Conservation (phyloP, 2,888 invertebrate genomes). For the Rosalia funebris region DNA sequence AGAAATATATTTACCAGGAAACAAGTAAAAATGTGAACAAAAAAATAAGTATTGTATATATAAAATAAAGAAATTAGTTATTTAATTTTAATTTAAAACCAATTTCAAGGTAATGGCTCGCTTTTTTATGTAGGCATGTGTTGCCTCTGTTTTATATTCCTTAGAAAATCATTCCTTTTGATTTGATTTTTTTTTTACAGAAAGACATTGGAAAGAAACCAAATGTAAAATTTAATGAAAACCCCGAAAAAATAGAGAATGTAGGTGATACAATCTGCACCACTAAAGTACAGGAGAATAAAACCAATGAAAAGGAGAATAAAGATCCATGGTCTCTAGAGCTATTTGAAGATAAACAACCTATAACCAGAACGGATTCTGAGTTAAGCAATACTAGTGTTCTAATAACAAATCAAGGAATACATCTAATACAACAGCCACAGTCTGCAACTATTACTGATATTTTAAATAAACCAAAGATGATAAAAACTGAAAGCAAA, state of each 20-base stretch:
- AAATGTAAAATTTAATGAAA: constrained; percentile 3
- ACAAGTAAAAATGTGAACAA: too few relatives aligned
- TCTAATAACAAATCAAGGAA: constrained; percentile 56
- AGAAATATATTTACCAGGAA: too few relatives aligned
- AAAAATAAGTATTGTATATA: too few relatives aligned
- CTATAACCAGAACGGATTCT: constrained; percentile 38
- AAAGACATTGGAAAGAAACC: background rate
- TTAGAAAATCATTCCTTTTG: too few relatives aligned
- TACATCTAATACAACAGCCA: constrained; percentile 52
- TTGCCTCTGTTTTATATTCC: too few relatives aligned
- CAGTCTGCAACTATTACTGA: constrained; percentile 28
- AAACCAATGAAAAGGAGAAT: constrained; percentile 34
- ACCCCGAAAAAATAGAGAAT: constrained; percentile 20
- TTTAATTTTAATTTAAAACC: too few relatives aligned
- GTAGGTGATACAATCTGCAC: constrained; percentile 14
- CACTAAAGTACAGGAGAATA: constrained; percentile 4
- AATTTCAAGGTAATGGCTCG: too few relatives aligned
- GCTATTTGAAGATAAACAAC: constrained; percentile 53
- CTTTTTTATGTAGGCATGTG: too few relatives aligned
- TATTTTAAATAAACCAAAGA: constrained; percentile 36
- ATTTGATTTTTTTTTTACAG: constrained; percentile 6
- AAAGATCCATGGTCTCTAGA: constrained; percentile 61
- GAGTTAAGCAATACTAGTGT: constrained; percentile 50
- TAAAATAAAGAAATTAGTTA: too few relatives aligned
- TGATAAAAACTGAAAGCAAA: constrained; percentile 42